These are phyloP conservation scores for Varanus salvator DNA, from an alignment of 2,113 vertebrate genomes.

Conservation along the genomic window DNA sequence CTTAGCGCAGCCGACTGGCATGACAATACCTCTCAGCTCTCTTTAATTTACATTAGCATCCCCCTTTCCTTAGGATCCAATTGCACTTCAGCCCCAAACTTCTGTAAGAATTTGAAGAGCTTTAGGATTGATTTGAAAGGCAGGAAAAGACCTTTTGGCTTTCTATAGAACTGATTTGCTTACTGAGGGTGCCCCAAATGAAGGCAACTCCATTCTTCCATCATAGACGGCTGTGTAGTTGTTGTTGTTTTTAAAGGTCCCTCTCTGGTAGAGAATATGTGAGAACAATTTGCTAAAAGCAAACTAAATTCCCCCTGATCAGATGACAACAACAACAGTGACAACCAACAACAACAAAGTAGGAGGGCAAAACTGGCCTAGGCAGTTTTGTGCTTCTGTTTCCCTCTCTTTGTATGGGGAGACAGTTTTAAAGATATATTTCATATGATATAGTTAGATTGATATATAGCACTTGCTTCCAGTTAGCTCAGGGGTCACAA, in stretches of 20 bases:
- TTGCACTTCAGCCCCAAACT: conserved; percentile 28
- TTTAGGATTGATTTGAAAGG: neutral
- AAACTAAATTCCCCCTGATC: conserved; percentile 19
- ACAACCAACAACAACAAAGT: neutral
- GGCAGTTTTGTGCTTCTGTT: neutral
- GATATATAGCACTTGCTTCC: neutral
- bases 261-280: conserved; percentile 41
- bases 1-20: conserved; percentile 14
- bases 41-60: conserved; percentile 27
- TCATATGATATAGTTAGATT: neutral
- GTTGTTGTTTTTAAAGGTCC: neutral
- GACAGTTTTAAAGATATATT: neutral
- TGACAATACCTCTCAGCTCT: conserved; percentile 35
- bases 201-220: conserved; percentile 29
- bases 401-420: neutral
- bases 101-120: conserved; percentile 23
- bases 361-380: neutral
- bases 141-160: conserved; percentile 7
- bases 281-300: conserved; percentile 48
- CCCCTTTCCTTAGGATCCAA: neutral
- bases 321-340: conserved; percentile 19
- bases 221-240: conserved; percentile 23
- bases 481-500: neutral
- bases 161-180: neutral
- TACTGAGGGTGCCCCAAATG: conserved; percentile 20